phyloP scores from a whole-genome alignment of 2,888 invertebrate species.

The Pheosia tremula region DNA sequence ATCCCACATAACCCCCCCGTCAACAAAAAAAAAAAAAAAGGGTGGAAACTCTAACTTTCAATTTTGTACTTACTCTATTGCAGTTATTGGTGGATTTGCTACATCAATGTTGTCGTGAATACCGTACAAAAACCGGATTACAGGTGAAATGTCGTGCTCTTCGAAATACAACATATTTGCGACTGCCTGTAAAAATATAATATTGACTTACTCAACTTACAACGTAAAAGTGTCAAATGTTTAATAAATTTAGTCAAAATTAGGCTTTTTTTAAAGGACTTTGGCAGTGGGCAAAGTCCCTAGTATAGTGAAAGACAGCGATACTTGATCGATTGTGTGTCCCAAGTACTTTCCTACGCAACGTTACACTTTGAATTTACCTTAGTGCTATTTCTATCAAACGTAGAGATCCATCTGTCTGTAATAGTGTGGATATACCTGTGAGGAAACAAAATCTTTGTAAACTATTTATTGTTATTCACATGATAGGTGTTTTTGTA shows the following conservation, averaged over 20 bases:
- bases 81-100: conserved; percentile 44
- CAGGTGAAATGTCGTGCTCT: conserved; percentile 61
- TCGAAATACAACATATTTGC: conserved; percentile 52
- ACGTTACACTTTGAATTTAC: conserved; percentile 35
- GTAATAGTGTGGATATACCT: conserved; percentile 56
- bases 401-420: conserved; percentile 60
- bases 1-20: too few relatives aligned
- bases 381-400: conserved; percentile 46
- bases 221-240: too few relatives aligned
- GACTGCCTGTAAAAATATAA: conserved; percentile 44
- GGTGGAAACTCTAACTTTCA: not conserved
- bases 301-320: too few relatives aligned
- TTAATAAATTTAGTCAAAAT: too few relatives aligned
- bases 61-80: conserved; percentile 59
- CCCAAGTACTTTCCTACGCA: too few relatives aligned
- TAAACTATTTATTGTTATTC: too few relatives aligned
- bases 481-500: too few relatives aligned
- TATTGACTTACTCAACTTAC: not conserved
- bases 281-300: too few relatives aligned
- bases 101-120: conserved; percentile 42
- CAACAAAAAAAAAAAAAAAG: too few relatives aligned
- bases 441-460: conserved; percentile 3
- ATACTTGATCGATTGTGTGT: too few relatives aligned
- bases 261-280: too few relatives aligned
- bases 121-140: conserved; percentile 37